Conservation (phyloP, 2,797 vertebrate species). For the Myotis findleyi region DNA sequence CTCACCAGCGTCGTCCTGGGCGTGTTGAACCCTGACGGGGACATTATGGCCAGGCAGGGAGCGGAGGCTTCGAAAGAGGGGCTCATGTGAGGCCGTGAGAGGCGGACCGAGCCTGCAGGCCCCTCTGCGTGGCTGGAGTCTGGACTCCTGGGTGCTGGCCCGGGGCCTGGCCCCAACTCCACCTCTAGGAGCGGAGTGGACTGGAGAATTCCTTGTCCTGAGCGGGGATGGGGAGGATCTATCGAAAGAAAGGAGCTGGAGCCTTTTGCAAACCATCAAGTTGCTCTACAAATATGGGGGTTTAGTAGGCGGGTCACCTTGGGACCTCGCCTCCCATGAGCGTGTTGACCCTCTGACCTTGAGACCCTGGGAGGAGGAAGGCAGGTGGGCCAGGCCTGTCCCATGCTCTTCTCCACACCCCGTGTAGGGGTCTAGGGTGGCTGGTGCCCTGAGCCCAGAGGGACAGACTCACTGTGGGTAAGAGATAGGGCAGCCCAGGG, state of each 20-base stretch:
- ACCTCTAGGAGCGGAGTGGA: neutral
- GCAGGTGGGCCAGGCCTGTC: neutral
- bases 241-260: rapidly evolving
- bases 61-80: neutral
- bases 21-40: neutral
- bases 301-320: neutral
- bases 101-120: neutral
- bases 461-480: neutral
- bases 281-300: neutral
- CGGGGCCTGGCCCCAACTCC: neutral
- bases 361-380: neutral
- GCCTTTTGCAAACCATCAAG: neutral
- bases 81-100: neutral
- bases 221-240: neutral
- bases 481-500: neutral
- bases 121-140: neutral
- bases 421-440: rapidly evolving
- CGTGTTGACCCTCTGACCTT: neutral
- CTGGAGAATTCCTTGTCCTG: neutral
- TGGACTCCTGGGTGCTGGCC: neutral
- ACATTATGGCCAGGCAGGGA: neutral
- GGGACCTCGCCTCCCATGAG: neutral
- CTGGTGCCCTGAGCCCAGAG: neutral
- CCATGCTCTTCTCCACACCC: neutral
- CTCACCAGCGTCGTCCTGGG: neutral